Evolutionary conservation across 2,113 vertebrate genomes (phyloP), one percentile per base, ranked within the genome.

Genomic region (Eulemur rufifrons): DNA sequence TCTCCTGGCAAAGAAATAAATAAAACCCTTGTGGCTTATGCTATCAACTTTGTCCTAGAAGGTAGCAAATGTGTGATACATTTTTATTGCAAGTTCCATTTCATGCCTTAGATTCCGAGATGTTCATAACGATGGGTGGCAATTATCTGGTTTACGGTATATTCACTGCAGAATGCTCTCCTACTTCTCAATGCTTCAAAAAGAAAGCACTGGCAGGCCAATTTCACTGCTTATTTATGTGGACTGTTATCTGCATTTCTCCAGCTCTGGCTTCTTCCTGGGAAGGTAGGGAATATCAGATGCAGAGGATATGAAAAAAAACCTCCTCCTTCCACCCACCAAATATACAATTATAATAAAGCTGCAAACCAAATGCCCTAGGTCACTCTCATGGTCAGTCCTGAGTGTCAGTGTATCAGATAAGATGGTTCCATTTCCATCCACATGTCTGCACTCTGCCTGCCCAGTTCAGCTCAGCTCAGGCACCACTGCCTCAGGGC

Each of bases 71-170:
- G 87, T 63, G 59, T 54, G 90, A 98, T 92, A 91, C 23, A 95
- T 94, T 98, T 97, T 98, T 96, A 97, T 64, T 96, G 81, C 59
- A 96, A 97, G 98, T 98, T 98, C 97, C 89, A 98, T 98, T 98
- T 98, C 96, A 98, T 81, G 89, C 84, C 94, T 98, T 98, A 97
- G 98, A 98, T 98, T 97, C 91, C 88, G 95, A 98, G 98, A 97
- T 73, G 78, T 96, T 98, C 69, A 74, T 96, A 96, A 98, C 78
- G 89, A 97, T 59, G 73, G 96, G 96, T 37, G 86, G 91, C 97
- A 98, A 98, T 98, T 98, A 98, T 88, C 94, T 97, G 97, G 98
- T 98, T 98, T 97, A 98, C 71, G 97, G 97, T 98, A 97, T 97
- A 98, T 98, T 98, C 97, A 97, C 94, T 97, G 86, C 94, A 97